These are phyloP conservation scores for Therioaphis trifolii DNA, from an alignment of 2,888 invertebrate genomes.

Conservation along the genomic window DNA sequence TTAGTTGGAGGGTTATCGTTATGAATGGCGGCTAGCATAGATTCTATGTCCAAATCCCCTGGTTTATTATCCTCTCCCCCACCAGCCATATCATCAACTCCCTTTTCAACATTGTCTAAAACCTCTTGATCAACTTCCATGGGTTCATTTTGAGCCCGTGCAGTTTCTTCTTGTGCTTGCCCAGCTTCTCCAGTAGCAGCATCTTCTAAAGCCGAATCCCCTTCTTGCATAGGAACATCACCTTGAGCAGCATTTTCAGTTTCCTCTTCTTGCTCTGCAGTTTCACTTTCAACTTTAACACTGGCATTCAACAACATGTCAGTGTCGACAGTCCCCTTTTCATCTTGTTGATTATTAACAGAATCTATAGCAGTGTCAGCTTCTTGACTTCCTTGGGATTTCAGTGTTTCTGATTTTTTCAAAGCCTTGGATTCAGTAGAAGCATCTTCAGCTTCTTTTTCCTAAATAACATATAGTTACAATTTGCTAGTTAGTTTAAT, in stretches of 20 bases:
- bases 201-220: background rate
- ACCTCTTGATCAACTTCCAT: background rate
- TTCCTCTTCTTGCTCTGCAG: background rate
- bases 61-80: slow-evolving; percentile 1
- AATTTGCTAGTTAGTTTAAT: background rate
- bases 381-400: background rate
- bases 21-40: slow-evolving; percentile 65
- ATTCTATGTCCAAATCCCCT: slow-evolving; percentile 63
- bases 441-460: slow-evolving; percentile 12
- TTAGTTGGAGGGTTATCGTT: slow-evolving; percentile 57
- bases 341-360: background rate
- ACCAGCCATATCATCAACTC: background rate
- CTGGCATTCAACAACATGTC: slow-evolving; percentile 44
- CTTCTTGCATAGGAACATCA: background rate
- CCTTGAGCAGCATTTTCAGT: background rate
- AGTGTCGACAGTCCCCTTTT: slow-evolving; percentile 12
- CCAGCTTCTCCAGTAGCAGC: background rate
- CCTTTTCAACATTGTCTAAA: background rate
- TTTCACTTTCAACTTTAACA: background rate
- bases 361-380: background rate
- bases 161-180: background rate
- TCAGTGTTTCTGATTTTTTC: background rate
- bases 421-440: background rate
- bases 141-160: background rate
- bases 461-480: background rate